These are phyloP conservation scores for Nyctibius grandis DNA, from an alignment of 2,797 vertebrate species.

Conservation along the genomic window DNA sequence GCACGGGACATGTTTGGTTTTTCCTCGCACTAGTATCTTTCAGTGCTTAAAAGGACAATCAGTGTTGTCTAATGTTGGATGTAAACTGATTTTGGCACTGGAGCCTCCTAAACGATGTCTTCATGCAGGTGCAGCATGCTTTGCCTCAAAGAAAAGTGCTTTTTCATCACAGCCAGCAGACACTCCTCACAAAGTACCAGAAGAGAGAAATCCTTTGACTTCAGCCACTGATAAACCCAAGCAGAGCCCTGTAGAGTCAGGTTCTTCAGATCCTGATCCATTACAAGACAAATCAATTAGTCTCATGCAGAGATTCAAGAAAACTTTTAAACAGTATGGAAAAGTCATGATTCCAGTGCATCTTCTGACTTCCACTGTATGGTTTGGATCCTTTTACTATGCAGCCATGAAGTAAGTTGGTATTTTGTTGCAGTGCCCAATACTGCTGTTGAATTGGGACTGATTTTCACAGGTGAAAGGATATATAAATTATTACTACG, in stretches of 20 bases:
- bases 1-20: slow-evolving; percentile 49
- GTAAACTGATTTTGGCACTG: slow-evolving; percentile 50
- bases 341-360: slow-evolving; percentile 97
- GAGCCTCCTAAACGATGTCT: slow-evolving; percentile 68
- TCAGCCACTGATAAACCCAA: neutral
- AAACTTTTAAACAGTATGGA: slow-evolving; percentile 93
- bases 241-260: slow-evolving; percentile 27
- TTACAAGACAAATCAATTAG: slow-evolving; percentile 91
- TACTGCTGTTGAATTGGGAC: neutral
- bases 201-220: neutral
- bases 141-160: slow-evolving; percentile 67
- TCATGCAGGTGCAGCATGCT: slow-evolving; percentile 63
- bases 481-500: neutral
- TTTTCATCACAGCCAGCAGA: slow-evolving; percentile 7
- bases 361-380: slow-evolving; percentile 88
- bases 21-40: slow-evolving; percentile 29
- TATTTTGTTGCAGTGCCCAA: neutral
- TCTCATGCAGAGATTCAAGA: slow-evolving; percentile 92
- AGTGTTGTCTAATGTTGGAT: slow-evolving; percentile 4
- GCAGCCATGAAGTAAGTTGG: slow-evolving; percentile 94
- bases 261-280: slow-evolving; percentile 81
- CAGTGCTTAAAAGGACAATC: slow-evolving; percentile 58
- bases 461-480: neutral
- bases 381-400: slow-evolving; percentile 96
- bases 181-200: slow-evolving; percentile 1